Percentiles rank a stretch among this genome's conserved stretches.
These are phyloP conservation scores for Mus spicilegus DNA, from an alignment of 2,113 vertebrate species.

Conservation along the genomic window DNA sequence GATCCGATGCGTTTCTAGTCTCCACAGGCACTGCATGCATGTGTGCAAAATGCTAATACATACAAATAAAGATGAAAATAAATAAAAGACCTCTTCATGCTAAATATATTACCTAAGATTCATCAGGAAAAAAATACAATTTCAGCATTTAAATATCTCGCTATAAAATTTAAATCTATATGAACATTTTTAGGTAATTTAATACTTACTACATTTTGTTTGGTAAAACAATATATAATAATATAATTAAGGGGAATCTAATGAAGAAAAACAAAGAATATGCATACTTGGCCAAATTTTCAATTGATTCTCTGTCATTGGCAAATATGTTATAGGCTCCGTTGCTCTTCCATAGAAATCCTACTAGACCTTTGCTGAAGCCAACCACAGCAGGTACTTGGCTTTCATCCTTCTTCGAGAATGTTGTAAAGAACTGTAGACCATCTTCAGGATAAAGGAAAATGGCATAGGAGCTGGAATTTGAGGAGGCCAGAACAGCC, in stretches of 20 bases:
- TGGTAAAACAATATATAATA: constrained; percentile 1
- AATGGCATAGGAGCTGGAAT: constrained; percentile 91
- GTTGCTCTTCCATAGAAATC: constrained; percentile 85
- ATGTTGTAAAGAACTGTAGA: constrained; percentile 90
- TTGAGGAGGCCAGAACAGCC: constrained; percentile 91
- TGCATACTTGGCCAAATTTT: constrained; percentile 91
- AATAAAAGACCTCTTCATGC: neutral
- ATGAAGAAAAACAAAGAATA: constrained; percentile 13
- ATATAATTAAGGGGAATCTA: neutral
- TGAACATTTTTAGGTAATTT: neutral
- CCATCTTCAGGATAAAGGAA: constrained; percentile 93
- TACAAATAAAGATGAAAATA: neutral
- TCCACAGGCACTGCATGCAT: no score
- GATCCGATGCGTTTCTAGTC: neutral
- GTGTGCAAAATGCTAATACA: neutral
- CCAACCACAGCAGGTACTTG: constrained; percentile 88
- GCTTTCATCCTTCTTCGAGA: constrained; percentile 80
- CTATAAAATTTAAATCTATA: constrained; percentile 10
- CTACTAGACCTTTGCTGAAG: constrained; percentile 91
- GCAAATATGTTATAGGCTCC: constrained; percentile 91
- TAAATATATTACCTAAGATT: neutral
- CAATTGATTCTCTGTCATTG: constrained; percentile 88
- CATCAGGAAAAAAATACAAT: neutral
- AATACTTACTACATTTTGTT: neutral
- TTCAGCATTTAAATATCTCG: constrained; percentile 1